phyloP scores from a whole-genome alignment of 2,888 invertebrate genomes.

The Venusia cambrica region DNA sequence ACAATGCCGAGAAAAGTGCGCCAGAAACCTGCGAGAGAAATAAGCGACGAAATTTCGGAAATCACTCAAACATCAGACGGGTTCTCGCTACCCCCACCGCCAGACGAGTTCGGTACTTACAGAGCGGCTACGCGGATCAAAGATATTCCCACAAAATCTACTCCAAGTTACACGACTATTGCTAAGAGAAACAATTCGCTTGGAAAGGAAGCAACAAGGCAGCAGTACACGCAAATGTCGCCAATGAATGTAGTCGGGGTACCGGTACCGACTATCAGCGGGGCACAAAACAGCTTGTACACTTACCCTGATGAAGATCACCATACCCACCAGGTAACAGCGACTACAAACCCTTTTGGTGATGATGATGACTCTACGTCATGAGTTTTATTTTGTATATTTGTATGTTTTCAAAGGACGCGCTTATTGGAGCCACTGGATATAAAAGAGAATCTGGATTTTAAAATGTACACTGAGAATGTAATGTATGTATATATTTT shows the following conservation, averaged over 20 bases:
- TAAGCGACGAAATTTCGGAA: constrained; percentile 67
- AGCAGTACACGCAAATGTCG: constrained; percentile 52
- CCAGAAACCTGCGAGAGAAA: constrained; percentile 57
- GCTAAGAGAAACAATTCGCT: constrained; percentile 48
- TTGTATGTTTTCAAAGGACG: constrained; percentile 43
- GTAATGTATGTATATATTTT: constrained; percentile 22
- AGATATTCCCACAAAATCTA: constrained; percentile 58
- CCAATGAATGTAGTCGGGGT: constrained; percentile 69
- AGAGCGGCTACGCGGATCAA: constrained; percentile 62
- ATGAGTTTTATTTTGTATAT: constrained; percentile 35
- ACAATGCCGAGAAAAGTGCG: constrained; percentile 72
- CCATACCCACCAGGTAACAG: constrained; percentile 56
- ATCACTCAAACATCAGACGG: constrained; percentile 70
- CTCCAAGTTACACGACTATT: constrained; percentile 61
- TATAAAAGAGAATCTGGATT: constrained; percentile 51
- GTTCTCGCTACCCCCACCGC: constrained; percentile 71
- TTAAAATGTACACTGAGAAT: constrained; percentile 36
- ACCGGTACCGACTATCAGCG: constrained; percentile 62
- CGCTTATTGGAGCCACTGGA: constrained; percentile 44
- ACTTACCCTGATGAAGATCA: constrained; percentile 64
- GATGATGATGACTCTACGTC: constrained; percentile 62
- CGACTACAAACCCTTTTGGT: constrained; percentile 69
- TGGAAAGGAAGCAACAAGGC: constrained; percentile 49
- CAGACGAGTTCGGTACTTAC: constrained; percentile 69
- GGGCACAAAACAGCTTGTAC: constrained; percentile 53